These are phyloP conservation scores for Trachymyrmex septentrionalis DNA, from an alignment of 1,140 invertebrate genomes.

Conservation along the genomic window DNA sequence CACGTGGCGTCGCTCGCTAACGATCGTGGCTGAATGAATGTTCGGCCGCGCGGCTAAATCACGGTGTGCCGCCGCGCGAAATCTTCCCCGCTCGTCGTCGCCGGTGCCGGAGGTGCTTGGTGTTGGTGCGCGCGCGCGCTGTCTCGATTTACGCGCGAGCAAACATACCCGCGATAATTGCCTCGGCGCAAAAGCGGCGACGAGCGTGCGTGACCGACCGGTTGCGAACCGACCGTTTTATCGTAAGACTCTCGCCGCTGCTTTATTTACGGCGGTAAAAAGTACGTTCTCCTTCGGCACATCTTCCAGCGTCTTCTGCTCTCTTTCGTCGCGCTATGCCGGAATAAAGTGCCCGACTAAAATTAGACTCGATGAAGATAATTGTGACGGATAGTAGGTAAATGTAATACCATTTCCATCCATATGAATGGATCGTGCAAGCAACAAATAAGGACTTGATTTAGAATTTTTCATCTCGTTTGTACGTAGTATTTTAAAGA, in stretches of 20 bases:
- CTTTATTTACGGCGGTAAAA: constrained; percentile 33
- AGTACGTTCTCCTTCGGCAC: not conserved
- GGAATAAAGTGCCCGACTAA: not conserved
- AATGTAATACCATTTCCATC: constrained; percentile 18
- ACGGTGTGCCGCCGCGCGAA: constrained; percentile 35
- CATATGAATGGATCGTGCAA: not conserved
- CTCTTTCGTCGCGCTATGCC: not conserved
- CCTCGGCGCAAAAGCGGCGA: constrained; percentile 27
- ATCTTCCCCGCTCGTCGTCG: constrained; percentile 32
- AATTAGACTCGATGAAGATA: constrained; percentile 24
- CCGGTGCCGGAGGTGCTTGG: constrained; percentile 22
- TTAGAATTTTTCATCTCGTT: too few species aligned
- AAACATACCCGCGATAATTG: constrained; percentile 57
- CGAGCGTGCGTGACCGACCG: constrained; percentile 23
- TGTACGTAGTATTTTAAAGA: too few species aligned
- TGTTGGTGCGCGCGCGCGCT: not conserved
- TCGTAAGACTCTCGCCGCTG: constrained; percentile 8
- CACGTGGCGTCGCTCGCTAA: constrained; percentile 50
- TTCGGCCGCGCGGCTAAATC: constrained; percentile 56
- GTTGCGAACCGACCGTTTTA: constrained; percentile 27
- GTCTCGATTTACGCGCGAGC: constrained; percentile 32
- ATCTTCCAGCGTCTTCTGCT: not conserved
- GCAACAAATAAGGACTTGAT: not conserved
- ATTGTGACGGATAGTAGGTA: constrained; percentile 13
- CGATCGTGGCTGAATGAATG: constrained; percentile 62